Conservation (phyloP, 2,888 invertebrate genomes). For the Conomelus anceps region DNA sequence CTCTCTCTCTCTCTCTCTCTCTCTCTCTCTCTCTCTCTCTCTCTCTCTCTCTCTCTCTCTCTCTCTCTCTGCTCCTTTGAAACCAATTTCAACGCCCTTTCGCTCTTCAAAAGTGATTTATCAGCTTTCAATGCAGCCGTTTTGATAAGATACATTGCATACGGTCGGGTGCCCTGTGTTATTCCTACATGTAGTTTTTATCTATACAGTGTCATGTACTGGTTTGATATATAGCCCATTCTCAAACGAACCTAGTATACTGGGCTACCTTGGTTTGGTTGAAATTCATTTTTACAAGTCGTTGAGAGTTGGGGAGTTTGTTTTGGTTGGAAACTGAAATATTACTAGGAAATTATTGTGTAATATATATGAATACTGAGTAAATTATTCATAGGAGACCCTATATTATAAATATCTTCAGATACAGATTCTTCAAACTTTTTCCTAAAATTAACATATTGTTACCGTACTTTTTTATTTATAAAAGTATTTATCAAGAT, state of each 20-base stretch:
- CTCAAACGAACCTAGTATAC: background rate
- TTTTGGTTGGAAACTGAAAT: background rate
- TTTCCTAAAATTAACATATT: too few species aligned
- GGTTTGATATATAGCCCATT: background rate
- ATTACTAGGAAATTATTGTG: too few species aligned
- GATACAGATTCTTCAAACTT: too few species aligned
- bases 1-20: slow-evolving; percentile 14
- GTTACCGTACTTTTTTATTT: too few species aligned
- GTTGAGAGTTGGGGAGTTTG: background rate
- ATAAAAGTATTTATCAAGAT: too few species aligned
- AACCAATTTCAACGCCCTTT: background rate
- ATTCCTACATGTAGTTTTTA: background rate
- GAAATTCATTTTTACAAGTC: background rate
- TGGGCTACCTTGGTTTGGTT: background rate
- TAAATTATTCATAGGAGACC: too few species aligned
- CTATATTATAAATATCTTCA: too few species aligned
- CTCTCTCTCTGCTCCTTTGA: background rate
- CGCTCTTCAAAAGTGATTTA: background rate
- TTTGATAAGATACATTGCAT: background rate
- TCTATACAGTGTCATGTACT: background rate
- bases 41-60: slow-evolving; percentile 7
- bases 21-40: slow-evolving; percentile 6
- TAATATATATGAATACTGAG: too few species aligned
- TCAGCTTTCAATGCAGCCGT: background rate
- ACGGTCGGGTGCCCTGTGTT: background rate